Evolutionary conservation across 2,888 invertebrate species (phyloP), one percentile per base, ranked within the genome.

Genomic region (Philonicus albiceps): DNA sequence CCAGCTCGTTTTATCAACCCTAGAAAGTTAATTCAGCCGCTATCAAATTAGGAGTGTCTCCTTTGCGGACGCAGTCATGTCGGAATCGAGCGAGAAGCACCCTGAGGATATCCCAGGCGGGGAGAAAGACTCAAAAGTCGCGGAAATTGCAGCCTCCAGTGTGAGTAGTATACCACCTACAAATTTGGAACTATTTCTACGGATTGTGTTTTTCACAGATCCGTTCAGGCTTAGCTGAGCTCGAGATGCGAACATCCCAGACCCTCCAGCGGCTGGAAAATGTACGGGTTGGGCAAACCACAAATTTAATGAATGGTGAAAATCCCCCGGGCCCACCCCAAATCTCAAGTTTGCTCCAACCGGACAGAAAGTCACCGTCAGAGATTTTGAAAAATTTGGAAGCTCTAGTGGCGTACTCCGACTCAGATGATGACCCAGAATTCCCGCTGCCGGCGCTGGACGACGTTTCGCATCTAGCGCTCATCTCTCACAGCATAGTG

Each of bases 401-500:
- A 88, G 94, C 94, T 87, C 94, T 96, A 88, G 94, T 96, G 76
- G 91, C 94, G 87, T 95, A 94, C 89, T 94, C 94, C 87, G 94
- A 94, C 88, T 93, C 93, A 83, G 94, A 94, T 89, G 95, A 95
- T 87, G 95, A 94, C 89, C 90, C 93, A 1, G 91, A 91, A 87
- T 94, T 94, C 87, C 94, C 94, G 30, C 93, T 95, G 86, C 93
- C 95, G 78, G 92, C 94, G 72, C 93, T 96, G 11, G 95, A 95
- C 86, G 94, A 95, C 88, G 93, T 94, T 43, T 91, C 93, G 64
- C 93, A 93, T 89, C 90, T 95, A 88, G 95, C 97, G 11, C 94
- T 98, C 85, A 94, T 97, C 30, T 96, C 97, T n/a, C 98, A 98
- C 91, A 96, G 97, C 90, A 94, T 98, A 89, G 95, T 96, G 4